Evolutionary conservation across 53 echinoderm and acorn worm species (phyloP), one percentile per base, ranked within the genome.

Genomic region (Apostichopus leukothele): DNA sequence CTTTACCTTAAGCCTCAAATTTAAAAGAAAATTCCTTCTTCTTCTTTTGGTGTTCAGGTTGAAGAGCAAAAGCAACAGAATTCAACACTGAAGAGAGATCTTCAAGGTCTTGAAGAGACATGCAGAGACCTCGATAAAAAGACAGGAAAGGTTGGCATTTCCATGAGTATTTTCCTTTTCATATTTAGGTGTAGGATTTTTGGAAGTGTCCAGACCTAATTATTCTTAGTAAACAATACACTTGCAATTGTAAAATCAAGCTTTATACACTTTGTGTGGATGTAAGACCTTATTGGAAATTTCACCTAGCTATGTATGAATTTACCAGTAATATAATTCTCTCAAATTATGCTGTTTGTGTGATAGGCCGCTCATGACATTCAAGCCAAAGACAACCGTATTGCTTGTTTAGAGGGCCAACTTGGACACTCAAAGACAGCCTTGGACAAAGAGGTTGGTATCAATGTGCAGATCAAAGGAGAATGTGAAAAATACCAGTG

Each of bases 321-420:
- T 39, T 39, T 39, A 39, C 39, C 39, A 39, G 39, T 39, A 67
- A 13, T 67, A n/a, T 67, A 67, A 16, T 67, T 13, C 68, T 67
- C 68, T 67, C 68, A 67, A 16, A 67, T 67, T 10, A 57, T 57
- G 10, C 19, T 68, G 68, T 68, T 14, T 68, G 13, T 68, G 14
- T 68, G 53, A 13, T n/a, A 92, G 92, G 77, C 76, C 20, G 75
- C 84, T 5, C 95, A 96, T 76, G 97, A 95, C 52, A 86, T 96
- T 23, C 93, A 93, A 51, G 71, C 80, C n/a, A 95, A 96, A 83
- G 97, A 95, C 75, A 81, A 93, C 3, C 91, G 85, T 52, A 92
- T 95, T 52, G 88, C 97, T 1, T 96, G 97, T 73, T 83, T 96
- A 14, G 95, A 93, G 88, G 97, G 97, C 14, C 92, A 96, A 86